Evolutionary conservation across 2,797 vertebrate species (phyloP), one percentile per base, ranked within the genome.

Genomic region (Schizopygopsis pylzovi): DNA sequence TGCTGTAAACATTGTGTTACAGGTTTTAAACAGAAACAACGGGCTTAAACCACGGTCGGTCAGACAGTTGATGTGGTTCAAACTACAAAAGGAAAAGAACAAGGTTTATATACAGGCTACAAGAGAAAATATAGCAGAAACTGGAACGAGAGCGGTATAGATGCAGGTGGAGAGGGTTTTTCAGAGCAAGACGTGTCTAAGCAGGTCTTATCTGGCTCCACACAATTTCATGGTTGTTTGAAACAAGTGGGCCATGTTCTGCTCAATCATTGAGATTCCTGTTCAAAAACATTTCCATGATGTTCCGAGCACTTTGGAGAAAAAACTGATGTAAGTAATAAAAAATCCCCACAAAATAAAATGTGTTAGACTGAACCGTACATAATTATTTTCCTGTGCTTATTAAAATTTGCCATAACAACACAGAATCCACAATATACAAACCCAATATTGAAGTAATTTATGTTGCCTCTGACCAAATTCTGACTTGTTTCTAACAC

Each of bases 201-300:
- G 94, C 95, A 94, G 91, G 94, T 90, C 94, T 95, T 94, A 96
- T 95, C 94, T 93, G 90, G 83, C 91, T 90, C 89, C 86, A 89
- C 90, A 89, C 92, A 91, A 92, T 94, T 94, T 95, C 95, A 95
- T 94, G 94, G 93, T 90, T 93, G 94, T 95, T 96, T 95, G 94
- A 94, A 94, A 87, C 94, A 94, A 96, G 95, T 95, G 93, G 94
- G 93, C 94, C 94, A 93, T 95, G 93, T 93, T 92, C 91, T 87
- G 89, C 93, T 92, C 91, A 87, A 87, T 90, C 92, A 82, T 85
- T 88, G 76, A 92, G 91, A 93, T 92, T 93, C 90, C 93, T 93
- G 93, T 94, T 92, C 87, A 16, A 81, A 88, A 91, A 89, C 79
- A 88, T 92, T 92, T 93, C 92, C 88, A 92, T 85, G 89, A 90